These are phyloP conservation scores for Agelastica alni DNA, from an alignment of 2,888 invertebrate species.

Conservation along the genomic window DNA sequence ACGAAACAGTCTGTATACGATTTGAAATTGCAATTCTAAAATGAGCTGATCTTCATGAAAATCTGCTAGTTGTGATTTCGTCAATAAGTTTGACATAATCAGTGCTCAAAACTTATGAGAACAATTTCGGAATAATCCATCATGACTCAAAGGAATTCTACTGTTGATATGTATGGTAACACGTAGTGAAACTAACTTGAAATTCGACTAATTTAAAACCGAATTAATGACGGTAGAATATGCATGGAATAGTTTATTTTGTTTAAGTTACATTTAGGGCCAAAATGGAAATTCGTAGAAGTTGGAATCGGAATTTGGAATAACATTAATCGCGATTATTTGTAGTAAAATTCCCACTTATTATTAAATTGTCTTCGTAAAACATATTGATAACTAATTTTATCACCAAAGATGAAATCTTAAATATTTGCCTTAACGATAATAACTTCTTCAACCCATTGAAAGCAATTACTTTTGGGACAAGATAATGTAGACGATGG, in stretches of 20 bases:
- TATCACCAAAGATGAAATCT: too few species aligned
- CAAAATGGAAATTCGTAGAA: not conserved
- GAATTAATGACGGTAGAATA: slow-evolving; percentile 25
- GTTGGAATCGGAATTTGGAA: not conserved
- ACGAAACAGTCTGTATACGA: too few species aligned
- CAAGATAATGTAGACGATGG: too few species aligned
- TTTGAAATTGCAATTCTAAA: too few species aligned
- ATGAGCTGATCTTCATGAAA: too few species aligned
- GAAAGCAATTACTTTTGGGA: too few species aligned
- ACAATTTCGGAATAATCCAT: slow-evolving; percentile 24
- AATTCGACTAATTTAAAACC: slow-evolving; percentile 21
- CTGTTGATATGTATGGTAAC: slow-evolving; percentile 19
- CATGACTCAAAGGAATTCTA: slow-evolving; percentile 19
- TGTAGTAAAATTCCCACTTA: too few species aligned
- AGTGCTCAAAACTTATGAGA: slow-evolving; percentile 18
- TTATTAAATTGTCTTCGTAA: too few species aligned
- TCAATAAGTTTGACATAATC: slow-evolving; percentile 23
- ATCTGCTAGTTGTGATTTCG: not conserved
- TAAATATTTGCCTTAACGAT: too few species aligned
- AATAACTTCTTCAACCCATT: too few species aligned
- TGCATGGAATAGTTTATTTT: slow-evolving; percentile 21
- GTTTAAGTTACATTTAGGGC: not conserved
- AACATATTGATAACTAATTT: too few species aligned
- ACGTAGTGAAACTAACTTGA: slow-evolving; percentile 17
- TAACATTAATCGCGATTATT: not conserved